A percentile compares a stretch with the other conserved stretches of the same genome.
Evolutionary conservation across 92 coral and sea anemone genomes (phyloP).

Genomic region (Phymanthus crucifer): DNA sequence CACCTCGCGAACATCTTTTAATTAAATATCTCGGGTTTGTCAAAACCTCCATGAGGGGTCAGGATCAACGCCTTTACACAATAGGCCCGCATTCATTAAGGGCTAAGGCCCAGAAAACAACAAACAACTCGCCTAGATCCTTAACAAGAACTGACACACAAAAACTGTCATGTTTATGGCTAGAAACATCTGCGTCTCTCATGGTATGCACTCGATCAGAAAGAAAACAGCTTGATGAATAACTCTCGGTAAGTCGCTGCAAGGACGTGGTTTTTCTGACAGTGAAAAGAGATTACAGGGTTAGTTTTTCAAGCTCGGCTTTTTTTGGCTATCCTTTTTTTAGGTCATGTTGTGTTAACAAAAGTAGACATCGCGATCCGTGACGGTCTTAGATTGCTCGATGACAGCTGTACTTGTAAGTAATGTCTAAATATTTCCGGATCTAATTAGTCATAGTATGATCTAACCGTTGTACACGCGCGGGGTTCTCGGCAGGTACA

Average conservation of each 20-base stretch:
- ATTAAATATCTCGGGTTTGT: slow-evolving; percentile 76
- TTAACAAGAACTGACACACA: background rate
- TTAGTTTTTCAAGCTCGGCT: background rate
- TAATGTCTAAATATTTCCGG: slow-evolving; percentile 24
- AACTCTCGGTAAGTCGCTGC: background rate
- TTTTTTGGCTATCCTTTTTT: background rate
- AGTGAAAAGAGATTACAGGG: background rate
- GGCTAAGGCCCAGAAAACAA: slow-evolving; percentile 13
- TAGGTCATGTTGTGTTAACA: slow-evolving; percentile 14
- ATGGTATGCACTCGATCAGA: slow-evolving; percentile 7
- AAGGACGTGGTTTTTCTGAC: background rate
- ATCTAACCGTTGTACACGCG: background rate
- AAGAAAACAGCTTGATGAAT: background rate
- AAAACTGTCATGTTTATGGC: background rate
- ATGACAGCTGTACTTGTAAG: slow-evolving; percentile 31
- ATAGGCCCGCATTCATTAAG: slow-evolving; percentile 25
- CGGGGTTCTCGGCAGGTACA: background rate
- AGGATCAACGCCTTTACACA: slow-evolving; percentile 20
- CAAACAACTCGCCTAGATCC: slow-evolving; percentile 18
- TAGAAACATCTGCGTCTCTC: background rate
- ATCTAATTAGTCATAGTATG: slow-evolving; percentile 19
- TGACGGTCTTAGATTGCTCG: background rate
- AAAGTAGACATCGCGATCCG: slow-evolving; percentile 16
- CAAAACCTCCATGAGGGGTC: slow-evolving; percentile 63
- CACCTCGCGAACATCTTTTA: slow-evolving; percentile 72